Evolutionary conservation across 2,113 vertebrate genomes (phyloP).

Genomic region (Gallinago media): DNA sequence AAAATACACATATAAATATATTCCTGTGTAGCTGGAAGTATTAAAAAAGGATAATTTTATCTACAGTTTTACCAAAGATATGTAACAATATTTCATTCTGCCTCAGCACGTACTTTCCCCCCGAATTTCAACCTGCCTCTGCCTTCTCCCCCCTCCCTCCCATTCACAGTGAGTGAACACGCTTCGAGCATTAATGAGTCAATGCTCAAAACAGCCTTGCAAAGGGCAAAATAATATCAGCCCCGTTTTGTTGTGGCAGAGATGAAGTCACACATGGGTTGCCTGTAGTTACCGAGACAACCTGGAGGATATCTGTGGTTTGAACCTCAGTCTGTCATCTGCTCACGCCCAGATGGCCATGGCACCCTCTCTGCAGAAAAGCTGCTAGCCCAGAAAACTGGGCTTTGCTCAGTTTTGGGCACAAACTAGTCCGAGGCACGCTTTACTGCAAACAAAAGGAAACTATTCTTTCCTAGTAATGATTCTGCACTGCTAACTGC

Average conservation of each 20-base stretch:
- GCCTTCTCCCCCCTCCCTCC: rapidly evolving
- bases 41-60: neutral
- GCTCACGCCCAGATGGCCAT: neutral
- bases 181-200: neutral
- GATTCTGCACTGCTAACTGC: neutral
- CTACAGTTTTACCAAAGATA: neutral
- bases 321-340: neutral
- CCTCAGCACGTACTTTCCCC: neutral
- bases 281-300: neutral
- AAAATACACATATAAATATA: neutral
- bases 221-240: neutral
- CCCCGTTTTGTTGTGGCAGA: neutral
- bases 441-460: neutral
- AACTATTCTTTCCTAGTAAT: neutral
- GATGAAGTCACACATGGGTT: neutral
- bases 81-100: neutral
- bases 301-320: neutral
- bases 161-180: neutral
- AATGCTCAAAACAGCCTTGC: neutral
- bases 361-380: neutral
- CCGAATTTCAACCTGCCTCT: neutral
- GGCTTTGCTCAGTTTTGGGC: neutral
- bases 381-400: no score
- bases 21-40: neutral
- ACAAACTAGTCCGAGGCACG: neutral